Evolutionary conservation across 2,113 vertebrate species (phyloP), one percentile per base, ranked within the genome.

Genomic region (Myotis lucifugus): DNA sequence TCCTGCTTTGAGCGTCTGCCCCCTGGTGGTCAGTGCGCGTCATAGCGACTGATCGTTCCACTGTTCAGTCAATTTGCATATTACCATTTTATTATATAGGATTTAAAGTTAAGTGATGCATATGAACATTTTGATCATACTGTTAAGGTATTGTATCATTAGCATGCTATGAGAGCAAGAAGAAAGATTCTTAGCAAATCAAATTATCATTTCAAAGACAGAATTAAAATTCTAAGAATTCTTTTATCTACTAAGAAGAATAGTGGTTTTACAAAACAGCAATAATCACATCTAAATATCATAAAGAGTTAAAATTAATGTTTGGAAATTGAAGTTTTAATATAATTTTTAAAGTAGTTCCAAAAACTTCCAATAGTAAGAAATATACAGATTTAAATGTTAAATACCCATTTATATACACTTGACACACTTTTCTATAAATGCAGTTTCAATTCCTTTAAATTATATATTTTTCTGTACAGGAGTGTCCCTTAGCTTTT

Each of bases 131-230:
- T 18, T 88, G 40, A 93, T 91, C 4, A 11, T 40, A 64, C 2
- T 79, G 5, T 46, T 72, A 59, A 91, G 29, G 19, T 46, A 48
- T 6, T 34, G 9, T 21, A 37, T 77, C 32, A 66, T 73, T 81
- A 86, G 5, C 14, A 72, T 77, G 32, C 21, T 46, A 23, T 86
- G 5, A 56, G 12, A 69, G 42, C 32, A 4, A 42, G 67, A 76
- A 85, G n/a, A 85, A 12, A 69, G 32, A 50, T 15, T 66, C 6
- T 34, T 66, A 37, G 5, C 37, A 88, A 95, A 64, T 69, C 42
- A 29, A 42, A 82, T 88, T 48, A 88, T 81, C 23, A 93, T 56
- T 77, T 93, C 50, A 93, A 91, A 82, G 10, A 66, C 5, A 84
- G 78, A 76, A 48, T 70, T 32, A 59, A 73, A 88, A 81, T 85